Evolutionary conservation across 2,113 vertebrate species (phyloP).

Genomic region (Pluvialis apricaria): DNA sequence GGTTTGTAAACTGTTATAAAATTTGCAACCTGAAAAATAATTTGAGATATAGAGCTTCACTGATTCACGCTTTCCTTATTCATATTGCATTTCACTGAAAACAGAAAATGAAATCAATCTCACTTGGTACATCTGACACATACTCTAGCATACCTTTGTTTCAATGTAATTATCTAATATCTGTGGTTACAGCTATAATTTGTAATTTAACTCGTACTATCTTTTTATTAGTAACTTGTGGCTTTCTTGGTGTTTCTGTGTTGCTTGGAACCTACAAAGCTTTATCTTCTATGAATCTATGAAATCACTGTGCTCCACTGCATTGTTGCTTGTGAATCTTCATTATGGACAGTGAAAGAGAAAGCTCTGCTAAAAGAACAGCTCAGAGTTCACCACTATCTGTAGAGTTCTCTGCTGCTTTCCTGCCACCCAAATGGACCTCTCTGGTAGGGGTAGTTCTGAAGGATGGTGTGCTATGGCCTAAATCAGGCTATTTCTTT

Average conservation of each 20-base stretch:
- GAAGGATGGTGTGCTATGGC: not conserved
- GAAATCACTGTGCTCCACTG: not conserved
- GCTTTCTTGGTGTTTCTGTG: not conserved
- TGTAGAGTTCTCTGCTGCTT: not conserved
- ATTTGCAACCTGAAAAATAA: not conserved
- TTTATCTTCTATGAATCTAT: not conserved
- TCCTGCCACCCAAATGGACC: not conserved
- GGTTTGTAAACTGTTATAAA: not conserved
- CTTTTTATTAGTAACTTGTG: conserved; percentile 29
- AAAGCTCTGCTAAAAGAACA: not conserved
- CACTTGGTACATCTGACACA: not conserved
- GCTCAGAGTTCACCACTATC: not conserved
- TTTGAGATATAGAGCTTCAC: not conserved
- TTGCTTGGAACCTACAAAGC: not conserved
- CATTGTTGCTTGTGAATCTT: not conserved
- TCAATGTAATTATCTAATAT: conserved; percentile 13
- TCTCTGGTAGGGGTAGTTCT: not conserved
- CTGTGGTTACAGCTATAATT: conserved; percentile 23
- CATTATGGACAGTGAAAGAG: not conserved
- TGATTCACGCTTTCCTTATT: not conserved
- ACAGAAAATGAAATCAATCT: conserved; percentile 34
- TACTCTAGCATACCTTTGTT: not conserved
- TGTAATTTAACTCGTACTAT: not conserved
- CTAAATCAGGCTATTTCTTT: not conserved
- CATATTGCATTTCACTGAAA: not conserved